Evolutionary conservation across 1,140 invertebrate species (phyloP), one percentile per base, ranked within the genome.

Genomic region (Panagrolaimus sp.): DNA sequence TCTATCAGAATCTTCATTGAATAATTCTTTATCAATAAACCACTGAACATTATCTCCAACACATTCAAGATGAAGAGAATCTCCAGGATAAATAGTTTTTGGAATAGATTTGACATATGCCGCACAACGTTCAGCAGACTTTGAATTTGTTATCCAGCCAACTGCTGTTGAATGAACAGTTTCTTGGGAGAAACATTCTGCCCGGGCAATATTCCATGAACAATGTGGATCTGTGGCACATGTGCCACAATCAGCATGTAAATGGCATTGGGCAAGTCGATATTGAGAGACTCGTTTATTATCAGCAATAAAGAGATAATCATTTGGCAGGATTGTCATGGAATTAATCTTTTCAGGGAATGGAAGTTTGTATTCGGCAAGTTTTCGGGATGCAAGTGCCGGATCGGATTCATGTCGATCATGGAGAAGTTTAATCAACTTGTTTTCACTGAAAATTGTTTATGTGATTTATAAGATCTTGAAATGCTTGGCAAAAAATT

Each of bases 151-250:
- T 7, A 78, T 72, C 77, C 77, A 78, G 12, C 78, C 79, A 43
- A 78, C 72, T 44, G 77, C 69, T 21, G 55, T 78, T 17, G 75
- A 71, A 67, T 81, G 77, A 8, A 62, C 52, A 26, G 68, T 44
- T 24, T 79, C 78, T 58, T 71, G 55, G 38, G 43, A 43, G 62
- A 80, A 77, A 48, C 76, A 81, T 62, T 76, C 66, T 17, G 58
- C 43, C 14, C 75, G 43, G 7, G 75, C 75, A 32, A 77, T 78
- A 67, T 78, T 78, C 81, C 81, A 82, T n/a, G 81, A 82, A 67
- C 80, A 82, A 66, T 81, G 80, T 8, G 80, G 80, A 65, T 82
- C 80, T 21, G 75, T 32, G 4, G 80, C 74, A 70, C 80, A 82
- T 5, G 55, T 26, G 43, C 63, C 48, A 70, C 80, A 82, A 21